Conservation (phyloP, 2,888 invertebrate genomes). For the Caenorhabditis sinica region DNA sequence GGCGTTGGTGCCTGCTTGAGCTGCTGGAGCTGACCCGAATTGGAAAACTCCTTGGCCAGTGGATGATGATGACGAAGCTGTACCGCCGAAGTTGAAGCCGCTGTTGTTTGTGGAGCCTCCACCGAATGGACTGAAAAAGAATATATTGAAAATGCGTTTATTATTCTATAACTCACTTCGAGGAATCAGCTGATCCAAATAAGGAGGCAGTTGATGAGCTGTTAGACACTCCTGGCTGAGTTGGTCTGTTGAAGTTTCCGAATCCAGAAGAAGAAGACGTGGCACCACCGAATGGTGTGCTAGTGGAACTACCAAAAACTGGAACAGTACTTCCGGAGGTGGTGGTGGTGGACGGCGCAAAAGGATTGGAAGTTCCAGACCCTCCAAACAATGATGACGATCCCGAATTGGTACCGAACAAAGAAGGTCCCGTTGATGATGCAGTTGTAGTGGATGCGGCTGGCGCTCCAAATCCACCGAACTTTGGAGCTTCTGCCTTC, state of each 20-base stretch:
- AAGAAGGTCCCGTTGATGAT: not conserved
- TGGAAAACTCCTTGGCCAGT: slow-evolving; percentile 19
- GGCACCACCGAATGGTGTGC: slow-evolving; percentile 20
- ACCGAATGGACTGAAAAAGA: slow-evolving; percentile 53
- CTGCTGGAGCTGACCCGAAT: slow-evolving; percentile 26
- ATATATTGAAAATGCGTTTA: not conserved
- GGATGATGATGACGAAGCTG: not conserved
- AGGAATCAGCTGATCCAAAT: slow-evolving; percentile 44
- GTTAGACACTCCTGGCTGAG: slow-evolving; percentile 52
- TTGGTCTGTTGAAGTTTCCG: slow-evolving; percentile 21
- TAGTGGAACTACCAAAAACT: not conserved
- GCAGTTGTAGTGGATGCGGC: slow-evolving; percentile 10
- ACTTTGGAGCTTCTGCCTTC: slow-evolving; percentile 13
- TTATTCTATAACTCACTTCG: slow-evolving; percentile 45
- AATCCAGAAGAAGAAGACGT: slow-evolving; percentile 27
- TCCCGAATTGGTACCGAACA: slow-evolving; percentile 8
- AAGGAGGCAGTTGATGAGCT: slow-evolving; percentile 63
- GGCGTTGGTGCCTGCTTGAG: slow-evolving; percentile 20
- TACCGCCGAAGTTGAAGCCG: slow-evolving; percentile 44
- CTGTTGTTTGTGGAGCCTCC: slow-evolving; percentile 2
- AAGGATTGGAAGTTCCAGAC: not conserved
- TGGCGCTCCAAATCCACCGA: slow-evolving; percentile 49
- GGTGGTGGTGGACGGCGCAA: not conserved
- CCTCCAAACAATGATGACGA: not conserved
- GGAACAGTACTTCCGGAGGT: not conserved